phyloP scores from a whole-genome alignment of 2,113 vertebrate genomes.

The Athene noctua region DNA sequence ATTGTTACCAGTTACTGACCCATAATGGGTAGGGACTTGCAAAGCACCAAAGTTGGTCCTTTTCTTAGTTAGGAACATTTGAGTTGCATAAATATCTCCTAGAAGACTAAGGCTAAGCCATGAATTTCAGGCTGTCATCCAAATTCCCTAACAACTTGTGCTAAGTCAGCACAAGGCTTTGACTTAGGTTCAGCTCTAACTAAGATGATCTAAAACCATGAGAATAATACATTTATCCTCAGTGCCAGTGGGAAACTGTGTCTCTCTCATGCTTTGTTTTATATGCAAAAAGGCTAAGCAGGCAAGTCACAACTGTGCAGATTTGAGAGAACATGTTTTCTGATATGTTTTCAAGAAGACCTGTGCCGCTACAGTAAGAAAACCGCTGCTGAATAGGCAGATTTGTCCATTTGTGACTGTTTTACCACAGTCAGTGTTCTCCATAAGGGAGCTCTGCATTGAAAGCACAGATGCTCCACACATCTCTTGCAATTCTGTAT shows the following conservation, averaged over 20 bases:
- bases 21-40: not conserved
- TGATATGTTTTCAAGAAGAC: not conserved
- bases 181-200: not conserved
- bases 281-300: not conserved
- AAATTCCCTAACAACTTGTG: not conserved
- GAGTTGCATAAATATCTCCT: not conserved
- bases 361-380: not conserved
- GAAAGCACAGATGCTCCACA: not conserved
- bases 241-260: not conserved
- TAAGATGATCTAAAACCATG: not conserved
- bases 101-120: not conserved
- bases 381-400: accelerated
- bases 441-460: not conserved
- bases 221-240: not conserved
- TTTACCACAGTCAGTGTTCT: not conserved
- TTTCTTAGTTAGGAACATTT: not conserved
- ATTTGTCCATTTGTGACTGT: not conserved
- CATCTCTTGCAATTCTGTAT: not conserved
- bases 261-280: not conserved
- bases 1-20: not conserved
- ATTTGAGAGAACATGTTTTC: not conserved
- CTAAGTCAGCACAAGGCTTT: not conserved
- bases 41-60: not conserved
- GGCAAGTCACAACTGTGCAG: not conserved
- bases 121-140: not conserved